Conservation (phyloP, 2,113 vertebrate species). For the Odontophorus gujanensis region DNA sequence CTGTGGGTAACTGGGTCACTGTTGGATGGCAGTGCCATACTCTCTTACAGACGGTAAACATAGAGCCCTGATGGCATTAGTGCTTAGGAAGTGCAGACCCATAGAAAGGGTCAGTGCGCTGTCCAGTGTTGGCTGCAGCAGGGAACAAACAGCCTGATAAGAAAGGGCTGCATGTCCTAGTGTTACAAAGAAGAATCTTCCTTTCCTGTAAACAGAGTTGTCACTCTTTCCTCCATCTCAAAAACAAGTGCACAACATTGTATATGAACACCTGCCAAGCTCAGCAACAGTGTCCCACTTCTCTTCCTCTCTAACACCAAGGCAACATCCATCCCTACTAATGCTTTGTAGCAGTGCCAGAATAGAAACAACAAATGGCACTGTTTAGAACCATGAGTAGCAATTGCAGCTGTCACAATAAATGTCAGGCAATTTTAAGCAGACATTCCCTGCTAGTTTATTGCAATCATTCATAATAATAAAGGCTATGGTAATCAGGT, state of each 20-base stretch:
- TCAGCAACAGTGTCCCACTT: not conserved
- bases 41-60: not conserved
- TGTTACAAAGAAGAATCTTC: not conserved
- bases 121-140: not conserved
- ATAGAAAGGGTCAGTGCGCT: not conserved
- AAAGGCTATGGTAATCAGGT: not conserved
- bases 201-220: not conserved
- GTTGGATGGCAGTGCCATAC: not conserved
- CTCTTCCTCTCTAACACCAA: not conserved
- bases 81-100: not conserved
- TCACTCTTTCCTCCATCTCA: not conserved
- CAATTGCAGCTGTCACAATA: not conserved
- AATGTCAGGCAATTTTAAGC: constrained; percentile 7
- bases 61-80: not conserved
- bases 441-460: not conserved
- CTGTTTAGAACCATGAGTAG: not conserved
- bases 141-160: not conserved
- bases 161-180: not conserved
- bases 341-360: not conserved
- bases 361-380: not conserved
- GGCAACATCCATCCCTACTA: not conserved
- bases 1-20: not conserved
- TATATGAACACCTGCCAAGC: not conserved
- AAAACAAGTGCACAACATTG: not conserved
- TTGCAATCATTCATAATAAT: constrained; percentile 1